phyloP scores from a whole-genome alignment of 2,888 invertebrate species.

The Phyllotreta striolata region DNA sequence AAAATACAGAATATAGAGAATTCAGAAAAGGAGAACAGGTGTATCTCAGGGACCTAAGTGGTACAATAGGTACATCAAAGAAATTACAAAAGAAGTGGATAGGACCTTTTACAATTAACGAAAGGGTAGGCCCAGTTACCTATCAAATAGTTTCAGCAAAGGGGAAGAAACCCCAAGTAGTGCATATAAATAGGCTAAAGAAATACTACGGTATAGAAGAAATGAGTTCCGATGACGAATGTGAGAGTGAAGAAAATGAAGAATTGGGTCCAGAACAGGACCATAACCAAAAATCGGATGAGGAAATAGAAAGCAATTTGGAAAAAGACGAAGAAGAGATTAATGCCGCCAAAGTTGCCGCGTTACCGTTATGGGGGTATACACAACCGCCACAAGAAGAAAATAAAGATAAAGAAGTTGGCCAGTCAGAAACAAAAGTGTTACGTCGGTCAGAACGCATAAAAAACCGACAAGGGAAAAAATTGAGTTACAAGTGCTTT shows the following conservation, averaged over 20 bases:
- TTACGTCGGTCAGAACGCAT: no score
- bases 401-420: no score
- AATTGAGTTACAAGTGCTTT: no score
- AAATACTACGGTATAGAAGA: background rate
- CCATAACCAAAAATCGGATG: no score
- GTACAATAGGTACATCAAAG: constrained; percentile 12
- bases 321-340: background rate
- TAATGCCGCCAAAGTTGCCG: no score
- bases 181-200: constrained; percentile 5
- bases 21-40: constrained; percentile 14
- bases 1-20: constrained; percentile 1
- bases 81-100: constrained; percentile 17
- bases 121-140: constrained; percentile 6
- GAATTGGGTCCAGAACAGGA: no score
- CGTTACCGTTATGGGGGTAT: no score
- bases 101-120: constrained; percentile 12
- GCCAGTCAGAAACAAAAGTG: no score
- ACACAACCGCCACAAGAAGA: no score
- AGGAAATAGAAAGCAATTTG: background rate
- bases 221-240: background rate
- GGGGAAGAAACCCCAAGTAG: background rate
- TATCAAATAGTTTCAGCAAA: background rate
- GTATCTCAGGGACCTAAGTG: constrained; percentile 8
- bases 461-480: no score
- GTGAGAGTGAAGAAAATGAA: background rate